Conservation (phyloP, 2,113 vertebrate genomes). For the Engystomops pustulosus region DNA sequence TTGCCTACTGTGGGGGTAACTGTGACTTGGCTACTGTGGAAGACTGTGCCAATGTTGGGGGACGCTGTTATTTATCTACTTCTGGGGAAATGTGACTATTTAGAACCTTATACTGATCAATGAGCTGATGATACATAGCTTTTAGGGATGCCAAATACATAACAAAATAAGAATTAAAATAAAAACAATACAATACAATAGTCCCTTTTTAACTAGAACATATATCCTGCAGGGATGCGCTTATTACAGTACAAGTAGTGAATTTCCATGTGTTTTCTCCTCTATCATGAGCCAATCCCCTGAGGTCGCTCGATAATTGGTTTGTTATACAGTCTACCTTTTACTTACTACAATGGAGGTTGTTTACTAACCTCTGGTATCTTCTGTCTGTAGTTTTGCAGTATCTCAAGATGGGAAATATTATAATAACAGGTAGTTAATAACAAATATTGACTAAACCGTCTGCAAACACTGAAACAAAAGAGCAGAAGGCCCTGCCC, state of each 20-base stretch:
- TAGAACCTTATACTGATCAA: no score
- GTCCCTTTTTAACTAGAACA: no score
- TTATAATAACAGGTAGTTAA: background rate
- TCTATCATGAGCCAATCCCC: background rate
- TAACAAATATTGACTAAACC: conserved; percentile 1
- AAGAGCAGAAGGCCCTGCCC: background rate
- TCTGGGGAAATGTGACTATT: no score
- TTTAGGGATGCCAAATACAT: no score
- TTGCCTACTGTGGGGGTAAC: no score
- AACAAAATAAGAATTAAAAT: no score
- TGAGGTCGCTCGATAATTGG: background rate
- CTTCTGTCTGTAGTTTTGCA: background rate
- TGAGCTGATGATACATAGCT: no score
- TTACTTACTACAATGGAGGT: background rate
- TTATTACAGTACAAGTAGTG: background rate
- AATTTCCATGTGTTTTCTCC: background rate
- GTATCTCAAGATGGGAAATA: background rate
- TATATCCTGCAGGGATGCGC: no score
- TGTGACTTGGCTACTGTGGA: no score
- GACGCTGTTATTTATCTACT: no score
- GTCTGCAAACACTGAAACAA: background rate
- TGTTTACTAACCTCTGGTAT: background rate
- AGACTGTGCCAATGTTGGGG: no score
- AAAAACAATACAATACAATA: no score
- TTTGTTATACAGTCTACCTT: background rate